These are phyloP conservation scores for Euspilapteryx auroguttella DNA, from an alignment of 2,888 invertebrate genomes.

Conservation along the genomic window DNA sequence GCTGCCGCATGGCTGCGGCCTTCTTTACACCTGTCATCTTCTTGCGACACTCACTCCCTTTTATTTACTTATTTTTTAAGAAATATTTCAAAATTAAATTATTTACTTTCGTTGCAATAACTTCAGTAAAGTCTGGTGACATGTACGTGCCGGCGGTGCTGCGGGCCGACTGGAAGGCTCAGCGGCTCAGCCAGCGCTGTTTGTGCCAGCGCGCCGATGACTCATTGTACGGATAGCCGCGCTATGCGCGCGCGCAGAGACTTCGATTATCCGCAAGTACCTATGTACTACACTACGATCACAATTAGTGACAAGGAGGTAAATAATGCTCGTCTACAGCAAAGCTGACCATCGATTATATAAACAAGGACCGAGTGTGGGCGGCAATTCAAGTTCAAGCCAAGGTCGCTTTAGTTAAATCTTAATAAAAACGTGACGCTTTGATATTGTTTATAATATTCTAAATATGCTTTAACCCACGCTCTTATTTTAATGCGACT, in stretches of 20 bases:
- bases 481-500: too few relatives aligned
- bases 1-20: constrained; percentile 68
- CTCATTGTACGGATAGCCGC: constrained; percentile 24
- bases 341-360: constrained; percentile 22
- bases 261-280: constrained; percentile 29
- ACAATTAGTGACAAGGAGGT: constrained; percentile 42
- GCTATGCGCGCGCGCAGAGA: constrained; percentile 48
- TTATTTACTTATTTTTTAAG: too few relatives aligned
- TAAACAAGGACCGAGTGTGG: constrained; percentile 38
- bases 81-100: too few relatives aligned
- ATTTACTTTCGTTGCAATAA: too few relatives aligned
- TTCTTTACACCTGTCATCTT: constrained; percentile 61
- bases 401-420: constrained; percentile 20
- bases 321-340: constrained; percentile 29
- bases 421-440: constrained; percentile 1
- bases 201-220: constrained; percentile 40
- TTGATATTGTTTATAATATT: not conserved
- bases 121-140: too few relatives aligned
- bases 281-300: constrained; percentile 15
- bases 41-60: too few relatives aligned
- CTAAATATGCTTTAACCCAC: too few relatives aligned
- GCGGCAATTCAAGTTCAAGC: constrained; percentile 27
- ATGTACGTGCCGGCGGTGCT: constrained; percentile 52
- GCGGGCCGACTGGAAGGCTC: constrained; percentile 52
- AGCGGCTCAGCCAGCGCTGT: constrained; percentile 38